A percentile compares a stretch with the other conserved stretches of the same genome.
Evolutionary conservation across 2,888 invertebrate genomes (phyloP).

Genomic region (Parnassius mnemosyne): DNA sequence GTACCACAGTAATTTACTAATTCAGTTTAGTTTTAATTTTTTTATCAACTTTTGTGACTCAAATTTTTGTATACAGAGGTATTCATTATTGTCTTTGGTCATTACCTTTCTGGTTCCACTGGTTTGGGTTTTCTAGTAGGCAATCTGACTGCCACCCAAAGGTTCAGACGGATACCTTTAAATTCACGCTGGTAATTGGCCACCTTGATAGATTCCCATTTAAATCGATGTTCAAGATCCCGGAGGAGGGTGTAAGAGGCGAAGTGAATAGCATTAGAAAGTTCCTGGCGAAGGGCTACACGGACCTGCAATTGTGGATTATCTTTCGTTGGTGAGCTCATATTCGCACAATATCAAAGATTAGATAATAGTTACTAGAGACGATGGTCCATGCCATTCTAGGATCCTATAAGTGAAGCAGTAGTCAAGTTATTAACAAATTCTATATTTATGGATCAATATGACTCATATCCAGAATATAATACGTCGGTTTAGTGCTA

Average conservation of each 20-base stretch:
- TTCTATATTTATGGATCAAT: no score
- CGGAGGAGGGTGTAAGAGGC: conserved; percentile 67
- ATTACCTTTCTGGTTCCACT: conserved; percentile 55
- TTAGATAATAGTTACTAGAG: background rate
- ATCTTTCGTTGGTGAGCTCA: no score
- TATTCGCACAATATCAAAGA: background rate
- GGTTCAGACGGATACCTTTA: conserved; percentile 53
- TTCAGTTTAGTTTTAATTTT: no score
- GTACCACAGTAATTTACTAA: no score
- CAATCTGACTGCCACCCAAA: conserved; percentile 69
- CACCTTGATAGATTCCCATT: conserved; percentile 54
- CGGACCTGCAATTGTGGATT: conserved; percentile 49
- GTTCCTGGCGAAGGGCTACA: conserved; percentile 53
- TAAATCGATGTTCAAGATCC: conserved; percentile 57
- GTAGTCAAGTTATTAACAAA: no score
- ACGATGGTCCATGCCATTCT: background rate
- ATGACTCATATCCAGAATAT: no score
- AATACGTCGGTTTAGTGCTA: no score
- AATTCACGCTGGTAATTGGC: conserved; percentile 62
- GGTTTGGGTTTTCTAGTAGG: conserved; percentile 61
- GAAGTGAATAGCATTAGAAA: conserved; percentile 60
- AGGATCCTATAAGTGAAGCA: no score
- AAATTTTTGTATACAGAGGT: no score
- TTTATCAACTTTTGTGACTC: no score
- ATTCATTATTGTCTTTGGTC: no score